A percentile compares a stretch with the other conserved stretches of the same genome.
Evolutionary conservation across 2,888 invertebrate species (phyloP).

Genomic region (Lasioglossum marginatum): DNA sequence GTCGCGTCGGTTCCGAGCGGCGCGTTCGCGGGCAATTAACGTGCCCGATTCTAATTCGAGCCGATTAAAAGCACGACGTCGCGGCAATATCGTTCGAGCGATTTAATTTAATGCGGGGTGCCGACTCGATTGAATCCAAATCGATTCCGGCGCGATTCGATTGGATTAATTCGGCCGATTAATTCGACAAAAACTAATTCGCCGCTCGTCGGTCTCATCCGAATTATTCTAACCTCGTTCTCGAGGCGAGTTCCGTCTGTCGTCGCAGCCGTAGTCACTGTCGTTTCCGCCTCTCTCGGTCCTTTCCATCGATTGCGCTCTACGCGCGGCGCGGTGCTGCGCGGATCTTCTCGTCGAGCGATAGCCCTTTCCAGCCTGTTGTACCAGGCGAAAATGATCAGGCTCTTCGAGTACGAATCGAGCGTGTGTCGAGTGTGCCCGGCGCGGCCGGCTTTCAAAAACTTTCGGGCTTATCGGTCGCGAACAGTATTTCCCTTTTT

Average conservation of each 20-base stretch:
- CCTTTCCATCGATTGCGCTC: not conserved
- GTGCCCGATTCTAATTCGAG: conserved; percentile 69
- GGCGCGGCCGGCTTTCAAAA: not conserved
- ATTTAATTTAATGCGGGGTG: conserved; percentile 80
- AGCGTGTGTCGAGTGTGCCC: not conserved
- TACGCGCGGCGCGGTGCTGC: not conserved
- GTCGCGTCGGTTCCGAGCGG: conserved; percentile 37
- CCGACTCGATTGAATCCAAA: conserved; percentile 80
- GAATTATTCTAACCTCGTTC: conserved; percentile 78
- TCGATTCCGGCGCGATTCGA: conserved; percentile 79
- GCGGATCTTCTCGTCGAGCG: conserved; percentile 19
- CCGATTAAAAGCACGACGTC: conserved; percentile 73
- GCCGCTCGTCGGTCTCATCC: conserved; percentile 67
- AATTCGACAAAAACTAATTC: conserved; percentile 83
- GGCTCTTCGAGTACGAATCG: not conserved
- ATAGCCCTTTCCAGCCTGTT: not conserved
- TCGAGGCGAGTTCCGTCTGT: conserved; percentile 26
- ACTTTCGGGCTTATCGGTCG: not conserved
- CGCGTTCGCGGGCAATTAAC: conserved; percentile 68
- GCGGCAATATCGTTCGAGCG: conserved; percentile 71
- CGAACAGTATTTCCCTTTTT: not conserved
- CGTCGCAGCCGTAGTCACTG: not conserved
- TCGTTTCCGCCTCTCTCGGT: not conserved
- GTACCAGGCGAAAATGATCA: not conserved
- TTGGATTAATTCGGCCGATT: conserved; percentile 82